A percentile compares a stretch with the other conserved stretches of the same genome.
Evolutionary conservation across 2,888 invertebrate genomes (phyloP).

Genomic region (Hyalella azteca): DNA sequence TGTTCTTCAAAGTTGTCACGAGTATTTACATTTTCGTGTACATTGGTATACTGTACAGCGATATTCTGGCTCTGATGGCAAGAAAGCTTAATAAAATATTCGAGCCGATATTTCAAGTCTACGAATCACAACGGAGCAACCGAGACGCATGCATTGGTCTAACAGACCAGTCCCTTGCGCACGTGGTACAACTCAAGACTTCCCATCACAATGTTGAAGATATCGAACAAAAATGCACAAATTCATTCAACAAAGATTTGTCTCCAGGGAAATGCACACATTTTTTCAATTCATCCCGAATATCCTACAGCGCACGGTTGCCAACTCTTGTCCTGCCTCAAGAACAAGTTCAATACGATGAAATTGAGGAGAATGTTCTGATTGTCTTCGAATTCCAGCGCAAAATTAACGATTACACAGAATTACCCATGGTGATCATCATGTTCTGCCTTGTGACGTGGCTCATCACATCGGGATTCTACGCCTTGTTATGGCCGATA

Average conservation of each 20-base stretch:
- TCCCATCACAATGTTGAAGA: background rate
- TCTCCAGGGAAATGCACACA: background rate
- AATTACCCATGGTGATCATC: background rate
- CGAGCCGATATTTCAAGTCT: background rate
- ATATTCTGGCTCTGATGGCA: conserved; percentile 3
- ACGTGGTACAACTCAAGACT: background rate
- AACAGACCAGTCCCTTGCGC: background rate
- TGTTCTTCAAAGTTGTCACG: background rate
- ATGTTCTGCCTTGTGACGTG: background rate
- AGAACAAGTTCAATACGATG: background rate
- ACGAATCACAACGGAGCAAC: background rate
- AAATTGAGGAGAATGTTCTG: background rate
- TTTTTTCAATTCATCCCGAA: background rate
- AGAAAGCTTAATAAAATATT: background rate
- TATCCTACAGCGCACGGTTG: too few species aligned
- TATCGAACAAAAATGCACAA: background rate
- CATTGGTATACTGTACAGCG: conserved; percentile 3
- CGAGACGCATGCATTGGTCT: too few species aligned
- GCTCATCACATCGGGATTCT: conserved; percentile 13
- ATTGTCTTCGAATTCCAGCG: background rate
- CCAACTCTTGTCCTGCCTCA: background rate
- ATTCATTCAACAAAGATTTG: too few species aligned
- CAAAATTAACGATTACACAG: background rate
- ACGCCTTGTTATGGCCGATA: background rate
- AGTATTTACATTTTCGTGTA: conserved; percentile 17